Evolutionary conservation across 2,113 vertebrate genomes (phyloP), one percentile per base, ranked within the genome.

Genomic region (Nanorana parkeri): DNA sequence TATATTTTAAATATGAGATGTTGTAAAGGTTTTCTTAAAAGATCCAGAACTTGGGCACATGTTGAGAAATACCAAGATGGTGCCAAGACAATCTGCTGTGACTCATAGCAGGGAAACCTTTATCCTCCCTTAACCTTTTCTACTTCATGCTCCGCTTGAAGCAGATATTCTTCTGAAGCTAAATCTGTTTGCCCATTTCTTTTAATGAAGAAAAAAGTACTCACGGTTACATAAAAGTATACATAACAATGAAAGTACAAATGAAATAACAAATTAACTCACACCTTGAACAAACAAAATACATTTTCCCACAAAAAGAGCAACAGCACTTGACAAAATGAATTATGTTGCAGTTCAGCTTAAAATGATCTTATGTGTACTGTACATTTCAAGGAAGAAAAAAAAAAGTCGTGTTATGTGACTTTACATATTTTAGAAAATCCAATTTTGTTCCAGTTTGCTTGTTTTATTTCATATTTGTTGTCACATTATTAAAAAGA

Each of bases 211-310:
- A 55, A 36, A 74, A 32, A 81, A 55, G 52, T 56, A 63, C 67
- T 71, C 78, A 54, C 64, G 24, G 41, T 66, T 74, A 41, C 65
- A 74, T 36, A 56, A 81, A 81, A 81, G 36, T 67, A 68, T 83
- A 68, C 71, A 60, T 76, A 63, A 83, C 29, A 76, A 76, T 68
- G 63, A 76, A 75, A 76, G 63, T 21, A 76, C 51, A 76, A 55
- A 76, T 32, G 65, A 81, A 26, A 76, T 68, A 11, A 74, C 29
- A 74, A 67, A 76, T 76, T 47, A 55, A 75, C 63, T 66, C 63
- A 75, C 80, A 60, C 80, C 80, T 83, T 83, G 51, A 76, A 83
- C 80, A 83, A 83, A 83, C 80, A 83, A 47, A 56, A 41, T 83
- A 32, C 36, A 81, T 73, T 66, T 78, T 81, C 79, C 60, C 68